Evolutionary conservation across 2,888 invertebrate genomes (phyloP).

Genomic region (Lasius fuliginosus): DNA sequence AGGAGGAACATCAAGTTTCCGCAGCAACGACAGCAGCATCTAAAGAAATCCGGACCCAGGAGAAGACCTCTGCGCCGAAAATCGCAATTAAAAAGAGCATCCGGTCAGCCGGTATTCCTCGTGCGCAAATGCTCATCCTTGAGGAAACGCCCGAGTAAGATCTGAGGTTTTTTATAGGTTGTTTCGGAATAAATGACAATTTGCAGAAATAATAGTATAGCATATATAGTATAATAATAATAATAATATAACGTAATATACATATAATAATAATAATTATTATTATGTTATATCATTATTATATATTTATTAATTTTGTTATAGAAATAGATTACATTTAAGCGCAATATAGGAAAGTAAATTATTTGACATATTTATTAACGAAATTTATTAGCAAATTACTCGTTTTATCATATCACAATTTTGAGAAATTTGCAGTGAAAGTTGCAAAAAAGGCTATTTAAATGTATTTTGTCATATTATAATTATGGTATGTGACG

Average conservation of each 20-base stretch:
- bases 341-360: too few relatives aligned
- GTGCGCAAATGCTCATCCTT: conserved; percentile 84
- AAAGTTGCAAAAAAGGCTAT: too few relatives aligned
- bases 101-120: conserved; percentile 84
- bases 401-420: too few relatives aligned
- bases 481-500: too few relatives aligned
- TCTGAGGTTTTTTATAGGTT: background rate
- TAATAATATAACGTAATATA: background rate
- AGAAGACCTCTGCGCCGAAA: conserved; percentile 83
- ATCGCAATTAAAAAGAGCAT: conserved; percentile 81
- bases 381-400: too few relatives aligned
- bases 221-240: too few relatives aligned
- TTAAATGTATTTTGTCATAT: too few relatives aligned
- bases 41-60: conserved; percentile 75
- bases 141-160: conserved; percentile 85
- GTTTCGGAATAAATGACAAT: background rate
- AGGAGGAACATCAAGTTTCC: conserved; percentile 50
- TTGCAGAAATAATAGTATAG: background rate
- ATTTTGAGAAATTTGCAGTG: too few relatives aligned
- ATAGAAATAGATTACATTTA: too few relatives aligned
- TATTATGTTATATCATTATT: background rate
- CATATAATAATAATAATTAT: background rate
- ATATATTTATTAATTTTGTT: too few relatives aligned
- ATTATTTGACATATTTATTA: too few relatives aligned
- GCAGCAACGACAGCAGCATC: conserved; percentile 66